These are phyloP conservation scores for Xestia ashworthii DNA, from an alignment of 2,888 invertebrate genomes.

Conservation along the genomic window DNA sequence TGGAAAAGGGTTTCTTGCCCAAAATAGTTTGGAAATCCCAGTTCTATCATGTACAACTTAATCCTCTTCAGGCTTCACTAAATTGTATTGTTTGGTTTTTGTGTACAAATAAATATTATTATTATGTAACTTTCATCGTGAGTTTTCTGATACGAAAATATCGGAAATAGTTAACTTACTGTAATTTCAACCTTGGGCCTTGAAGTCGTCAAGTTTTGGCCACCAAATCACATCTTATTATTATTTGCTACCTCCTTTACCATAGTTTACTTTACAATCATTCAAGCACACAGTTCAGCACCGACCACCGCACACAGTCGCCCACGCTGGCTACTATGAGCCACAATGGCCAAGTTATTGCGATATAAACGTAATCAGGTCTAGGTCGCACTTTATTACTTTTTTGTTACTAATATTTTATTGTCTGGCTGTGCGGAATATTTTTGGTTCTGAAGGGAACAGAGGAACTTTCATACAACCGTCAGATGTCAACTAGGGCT, in stretches of 20 bases:
- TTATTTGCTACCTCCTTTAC: not conserved
- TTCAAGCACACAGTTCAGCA: constrained; percentile 19
- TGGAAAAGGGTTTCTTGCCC: too few species aligned
- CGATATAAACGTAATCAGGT: constrained; percentile 54
- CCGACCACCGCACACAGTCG: constrained; percentile 13
- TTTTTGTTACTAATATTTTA: constrained; percentile 48
- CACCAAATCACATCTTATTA: not conserved
- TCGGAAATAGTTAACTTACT: not conserved
- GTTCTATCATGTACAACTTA: too few species aligned
- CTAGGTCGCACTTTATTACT: constrained; percentile 60
- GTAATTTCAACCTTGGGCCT: not conserved
- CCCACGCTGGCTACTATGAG: constrained; percentile 55
- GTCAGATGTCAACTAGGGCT: not conserved
- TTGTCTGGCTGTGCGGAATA: constrained; percentile 11
- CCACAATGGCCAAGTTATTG: constrained; percentile 50
- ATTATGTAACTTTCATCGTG: not conserved
- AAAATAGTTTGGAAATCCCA: too few species aligned
- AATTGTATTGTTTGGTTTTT: too few species aligned
- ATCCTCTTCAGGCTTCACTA: too few species aligned
- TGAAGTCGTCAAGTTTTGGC: not conserved
- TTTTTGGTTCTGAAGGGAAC: constrained; percentile 10
- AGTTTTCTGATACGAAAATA: not conserved
- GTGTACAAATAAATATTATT: too few species aligned
- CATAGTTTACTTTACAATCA: constrained; percentile 5
- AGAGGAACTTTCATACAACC: not conserved